phyloP scores from a whole-genome alignment of 2,888 invertebrate species.

The Caenorhabditis panamensis region DNA sequence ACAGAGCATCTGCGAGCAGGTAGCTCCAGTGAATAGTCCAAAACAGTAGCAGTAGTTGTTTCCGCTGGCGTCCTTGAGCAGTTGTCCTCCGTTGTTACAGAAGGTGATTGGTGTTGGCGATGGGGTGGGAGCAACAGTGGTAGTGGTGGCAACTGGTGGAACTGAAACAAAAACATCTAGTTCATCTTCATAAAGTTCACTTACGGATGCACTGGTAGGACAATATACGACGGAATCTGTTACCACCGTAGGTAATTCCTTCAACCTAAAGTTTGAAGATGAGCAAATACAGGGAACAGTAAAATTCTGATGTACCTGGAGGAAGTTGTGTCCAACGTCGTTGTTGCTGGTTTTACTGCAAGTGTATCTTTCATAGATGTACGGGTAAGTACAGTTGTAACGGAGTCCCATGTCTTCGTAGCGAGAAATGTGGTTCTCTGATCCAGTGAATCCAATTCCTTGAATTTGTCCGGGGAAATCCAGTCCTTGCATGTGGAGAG shows the following conservation, averaged over 20 bases:
- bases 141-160: slow-evolving; percentile 53
- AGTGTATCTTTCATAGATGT: slow-evolving; percentile 66
- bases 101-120: slow-evolving; percentile 54
- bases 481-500: slow-evolving; percentile 52
- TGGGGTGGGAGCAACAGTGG: slow-evolving; percentile 46
- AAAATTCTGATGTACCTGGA: slow-evolving; percentile 42
- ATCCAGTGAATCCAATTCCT: slow-evolving; percentile 63
- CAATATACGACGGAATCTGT: slow-evolving; percentile 69
- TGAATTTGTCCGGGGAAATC: slow-evolving; percentile 62
- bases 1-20: slow-evolving; percentile 67
- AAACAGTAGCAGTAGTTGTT: slow-evolving; percentile 68
- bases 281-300: no score
- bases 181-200: slow-evolving; percentile 5
- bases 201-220: slow-evolving; percentile 66
- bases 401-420: slow-evolving; percentile 63
- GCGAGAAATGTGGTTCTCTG: slow-evolving; percentile 61
- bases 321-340: slow-evolving; percentile 58
- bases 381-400: slow-evolving; percentile 70
- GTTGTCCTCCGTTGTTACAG: slow-evolving; percentile 68
- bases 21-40: slow-evolving; percentile 62
- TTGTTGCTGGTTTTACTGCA: slow-evolving; percentile 59
- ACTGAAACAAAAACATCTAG: slow-evolving; percentile 26
- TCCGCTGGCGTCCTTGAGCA: slow-evolving; percentile 61
- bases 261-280: slow-evolving; percentile 50
- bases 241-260: slow-evolving; percentile 68